Evolutionary conservation across 2,113 vertebrate species (phyloP), one percentile per base, ranked within the genome.

Genomic region (sheep (Ovis aries)): DNA sequence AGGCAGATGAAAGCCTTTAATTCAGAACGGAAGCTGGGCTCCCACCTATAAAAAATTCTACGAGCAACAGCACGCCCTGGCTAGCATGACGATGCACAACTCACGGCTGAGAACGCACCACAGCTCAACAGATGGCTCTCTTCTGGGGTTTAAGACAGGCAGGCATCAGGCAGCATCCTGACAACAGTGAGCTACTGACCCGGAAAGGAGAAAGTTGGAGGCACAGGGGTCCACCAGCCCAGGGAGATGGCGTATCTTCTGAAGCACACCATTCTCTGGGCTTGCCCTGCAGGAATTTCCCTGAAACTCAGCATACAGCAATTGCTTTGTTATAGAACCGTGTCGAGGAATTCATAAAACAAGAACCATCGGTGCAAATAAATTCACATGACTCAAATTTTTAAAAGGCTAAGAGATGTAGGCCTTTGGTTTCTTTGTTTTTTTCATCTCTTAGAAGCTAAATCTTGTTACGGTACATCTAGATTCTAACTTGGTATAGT

Each of bases 81-180:
- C 96, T 92, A 45, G 83, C 97, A 88, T 52, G 90, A 71, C 0
- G 3, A 95, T 67, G 14, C 33, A 57, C 67, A 50, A 33, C 94
- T 96, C 45, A 64, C 43, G 64, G 81, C 81, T 94, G 94, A 95
- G 89, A 90, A 85, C 81, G 92, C 60, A 40, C 92, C 55, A 9
- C 27, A 78, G 52, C 57, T 96, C 84, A 91, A 95, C 96, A 98
- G 97, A 97, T 74, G 92, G 91, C 90, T 95, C 25, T 97, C 94
- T 95, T 97, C 92, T 78, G 95, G 92, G 95, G 94, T 36, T 94
- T 77, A 55, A 94, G 88, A 95, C 4, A 57, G 67, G 92, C 91
- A 92, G 90, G 52, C 64, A 3, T 36, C 9, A 23, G 83, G 90
- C 40, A 52, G 53, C 31, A 93, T 60, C 67, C 92, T 88, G 81